Conservation (phyloP, 2,888 invertebrate genomes). For the Hirtodrosophila histrioides region DNA sequence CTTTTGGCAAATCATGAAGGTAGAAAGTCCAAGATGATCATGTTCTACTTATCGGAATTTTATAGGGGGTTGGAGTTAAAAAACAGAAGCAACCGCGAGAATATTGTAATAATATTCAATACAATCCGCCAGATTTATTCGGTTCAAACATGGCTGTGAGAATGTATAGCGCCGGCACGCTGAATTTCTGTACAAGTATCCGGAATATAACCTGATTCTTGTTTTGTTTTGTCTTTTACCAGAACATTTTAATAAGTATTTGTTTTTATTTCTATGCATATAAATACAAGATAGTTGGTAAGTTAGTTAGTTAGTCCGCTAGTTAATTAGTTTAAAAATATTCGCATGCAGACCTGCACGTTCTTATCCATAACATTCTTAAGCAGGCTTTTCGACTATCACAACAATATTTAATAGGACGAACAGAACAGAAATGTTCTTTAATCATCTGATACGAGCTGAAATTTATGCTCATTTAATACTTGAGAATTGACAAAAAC, state of each 20-base stretch:
- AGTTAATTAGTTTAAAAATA: slow-evolving; percentile 7
- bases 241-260: no score
- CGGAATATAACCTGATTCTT: background rate
- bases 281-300: background rate
- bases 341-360: slow-evolving; percentile 13
- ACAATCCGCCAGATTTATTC: no score
- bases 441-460: slow-evolving; percentile 27
- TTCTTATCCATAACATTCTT: slow-evolving; percentile 30
- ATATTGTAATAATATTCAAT: no score
- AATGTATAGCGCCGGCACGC: no score
- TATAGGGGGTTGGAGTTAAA: no score
- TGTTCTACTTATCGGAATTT: no score
- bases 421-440: slow-evolving; percentile 21
- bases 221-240: background rate
- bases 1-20: no score
- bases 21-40: no score
- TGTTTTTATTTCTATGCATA: no score
- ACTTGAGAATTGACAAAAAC: slow-evolving; percentile 52
- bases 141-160: no score
- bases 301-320: slow-evolving; percentile 4
- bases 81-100: no score
- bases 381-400: slow-evolving; percentile 20
- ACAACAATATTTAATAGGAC: slow-evolving; percentile 28
- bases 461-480: slow-evolving; percentile 66
- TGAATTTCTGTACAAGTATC: no score